Evolutionary conservation across 2,797 vertebrate species (phyloP).

Genomic region (Oryzias dopingdopingensis): DNA sequence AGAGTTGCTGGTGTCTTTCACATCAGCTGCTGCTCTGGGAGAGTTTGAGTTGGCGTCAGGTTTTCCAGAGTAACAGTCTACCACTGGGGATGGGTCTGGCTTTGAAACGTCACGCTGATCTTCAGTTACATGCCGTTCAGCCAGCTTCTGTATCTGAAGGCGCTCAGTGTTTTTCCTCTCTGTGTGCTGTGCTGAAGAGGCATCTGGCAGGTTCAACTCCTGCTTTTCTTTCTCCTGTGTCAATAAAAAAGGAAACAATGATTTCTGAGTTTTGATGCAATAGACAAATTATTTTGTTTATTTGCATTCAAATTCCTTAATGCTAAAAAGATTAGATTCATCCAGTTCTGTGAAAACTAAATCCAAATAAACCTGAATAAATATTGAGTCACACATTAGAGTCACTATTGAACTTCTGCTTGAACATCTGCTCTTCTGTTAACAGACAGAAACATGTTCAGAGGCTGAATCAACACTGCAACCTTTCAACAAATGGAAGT

Average conservation of each 20-base stretch:
- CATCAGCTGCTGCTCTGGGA: conserved; percentile 13
- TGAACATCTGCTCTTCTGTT: neutral
- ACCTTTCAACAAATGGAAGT: neutral
- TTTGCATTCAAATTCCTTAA: neutral
- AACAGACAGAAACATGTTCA: neutral
- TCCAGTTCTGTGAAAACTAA: neutral
- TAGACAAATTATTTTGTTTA: conserved; percentile 2
- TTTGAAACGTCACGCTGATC: conserved; percentile 13
- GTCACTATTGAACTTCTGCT: neutral
- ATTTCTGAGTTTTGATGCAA: neutral
- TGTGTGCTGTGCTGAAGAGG: conserved; percentile 24
- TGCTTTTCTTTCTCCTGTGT: conserved; percentile 63
- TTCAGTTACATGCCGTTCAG: conserved; percentile 40
- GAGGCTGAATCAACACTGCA: conserved; percentile 2
- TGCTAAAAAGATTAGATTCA: neutral
- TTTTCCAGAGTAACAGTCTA: conserved; percentile 17
- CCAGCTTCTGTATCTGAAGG: conserved; percentile 26
- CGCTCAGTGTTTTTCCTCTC: conserved; percentile 24
- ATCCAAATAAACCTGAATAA: neutral
- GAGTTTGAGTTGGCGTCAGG: conserved; percentile 22
- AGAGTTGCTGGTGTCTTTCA: conserved; percentile 3
- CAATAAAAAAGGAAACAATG: conserved; percentile 5
- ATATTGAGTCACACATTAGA: neutral
- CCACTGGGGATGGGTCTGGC: conserved; percentile 39
- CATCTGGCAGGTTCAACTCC: conserved; percentile 22